Base-by-base conservation (phyloP, 1,140 invertebrate genomes). In the Tenebrio molitor region DNA sequence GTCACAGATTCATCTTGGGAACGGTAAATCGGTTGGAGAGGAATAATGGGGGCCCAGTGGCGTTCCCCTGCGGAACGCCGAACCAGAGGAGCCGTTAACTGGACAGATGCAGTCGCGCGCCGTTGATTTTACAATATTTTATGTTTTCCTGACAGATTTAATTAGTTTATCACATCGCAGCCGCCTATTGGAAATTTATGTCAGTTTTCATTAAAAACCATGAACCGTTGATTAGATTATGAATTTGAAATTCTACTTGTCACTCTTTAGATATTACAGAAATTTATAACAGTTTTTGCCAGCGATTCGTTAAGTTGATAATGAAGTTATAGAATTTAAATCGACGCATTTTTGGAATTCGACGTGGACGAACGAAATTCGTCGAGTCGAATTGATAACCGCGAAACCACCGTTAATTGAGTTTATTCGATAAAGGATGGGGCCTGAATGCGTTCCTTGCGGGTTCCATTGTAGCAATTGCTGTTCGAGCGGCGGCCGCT, bases 281-380 rank as follows among this genome's bases (percentile, higher is more conserved):
- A 46, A 46, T 46, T 46, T 46, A 46, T 46, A 17, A 19, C 36
- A 39, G 12, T n/a, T 29, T n/a, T 39, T 39, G 5, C n/a, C 5
- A 39, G 2, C 36, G 5, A 39, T 39, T 12, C 42, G 17, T 17
- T 46, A 19, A 19, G 10, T 6, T 10, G 42, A 17, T 46, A 46
- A 46, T 46, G 42, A 46, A 46, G 42, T 17, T 46, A 46, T 46
- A 19, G 42, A 58, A 58, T 34, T 58, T 33, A 58, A 58, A 58
- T 58, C 29, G 10, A 16, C 42, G 12, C 42, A 10, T 46, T n/a
- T n/a, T 46, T 10, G 5, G 42, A 12, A 5, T 41, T 41, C 8
- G 25, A 29, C 25, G 25, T 29, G 25, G 25, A 29, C 3, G 10
- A 14, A 6, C 6, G 17, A 44, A 8, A 16, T 44, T 44, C 1